A percentile compares a stretch with the other conserved stretches of the same genome.
These are phyloP conservation scores for Chionodraco myersi DNA, from an alignment of 2,113 vertebrate species.

Conservation along the genomic window DNA sequence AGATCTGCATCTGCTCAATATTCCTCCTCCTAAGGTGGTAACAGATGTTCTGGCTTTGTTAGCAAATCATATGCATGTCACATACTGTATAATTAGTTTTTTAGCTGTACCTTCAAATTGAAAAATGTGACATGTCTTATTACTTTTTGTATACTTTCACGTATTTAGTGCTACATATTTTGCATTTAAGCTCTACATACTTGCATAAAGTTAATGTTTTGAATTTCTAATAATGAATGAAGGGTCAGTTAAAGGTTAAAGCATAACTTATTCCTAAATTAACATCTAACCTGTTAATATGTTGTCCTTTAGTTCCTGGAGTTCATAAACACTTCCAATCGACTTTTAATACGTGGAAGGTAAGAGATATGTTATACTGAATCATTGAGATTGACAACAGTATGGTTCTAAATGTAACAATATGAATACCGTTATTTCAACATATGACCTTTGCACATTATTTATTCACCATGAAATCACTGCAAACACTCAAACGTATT, in stretches of 20 bases:
- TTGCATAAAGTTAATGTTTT: conserved; percentile 6
- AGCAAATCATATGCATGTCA: conserved; percentile 32
- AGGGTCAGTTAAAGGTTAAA: not conserved
- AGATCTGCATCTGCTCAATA: conserved; percentile 49
- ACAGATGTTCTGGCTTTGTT: conserved; percentile 51
- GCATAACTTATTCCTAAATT: not conserved
- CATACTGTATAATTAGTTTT: conserved; percentile 4
- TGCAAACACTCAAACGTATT: conserved; percentile 6
- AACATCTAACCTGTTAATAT: not conserved
- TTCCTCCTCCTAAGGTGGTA: conserved; percentile 40
- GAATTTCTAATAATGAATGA: conserved; percentile 4
- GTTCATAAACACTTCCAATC: conserved; percentile 3
- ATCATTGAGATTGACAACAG: conserved; percentile 17
- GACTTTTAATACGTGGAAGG: conserved; percentile 32
- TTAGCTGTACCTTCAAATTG: not conserved
- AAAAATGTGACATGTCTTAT: not conserved
- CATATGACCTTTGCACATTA: conserved; percentile 28
- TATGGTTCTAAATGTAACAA: conserved; percentile 13
- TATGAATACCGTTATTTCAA: not conserved
- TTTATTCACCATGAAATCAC: conserved; percentile 10
- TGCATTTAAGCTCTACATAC: not conserved
- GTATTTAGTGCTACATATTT: not conserved
- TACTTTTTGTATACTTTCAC: conserved; percentile 7
- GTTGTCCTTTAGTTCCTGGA: conserved; percentile 39
- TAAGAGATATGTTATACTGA: conserved; percentile 14